Evolutionary conservation across 2,888 invertebrate genomes (phyloP).

Genomic region (Silvanus unidentatus): DNA sequence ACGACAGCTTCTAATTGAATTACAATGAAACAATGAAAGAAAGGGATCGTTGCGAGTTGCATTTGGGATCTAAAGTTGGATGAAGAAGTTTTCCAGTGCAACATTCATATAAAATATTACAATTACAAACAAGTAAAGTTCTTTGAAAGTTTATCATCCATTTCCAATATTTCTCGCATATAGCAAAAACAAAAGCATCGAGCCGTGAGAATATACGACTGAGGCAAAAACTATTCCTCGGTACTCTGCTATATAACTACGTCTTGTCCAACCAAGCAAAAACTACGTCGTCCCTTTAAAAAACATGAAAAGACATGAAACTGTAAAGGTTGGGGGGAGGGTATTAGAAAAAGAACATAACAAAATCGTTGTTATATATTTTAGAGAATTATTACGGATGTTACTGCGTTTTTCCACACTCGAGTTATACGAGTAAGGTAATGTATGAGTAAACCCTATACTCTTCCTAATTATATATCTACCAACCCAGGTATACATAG

Average conservation of each 20-base stretch:
- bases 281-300: slow-evolving; percentile 16
- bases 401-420: too few species aligned
- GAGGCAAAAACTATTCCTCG: slow-evolving; percentile 20
- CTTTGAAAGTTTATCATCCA: slow-evolving; percentile 21
- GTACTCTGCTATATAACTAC: slow-evolving; percentile 27
- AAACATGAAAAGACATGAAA: slow-evolving; percentile 11
- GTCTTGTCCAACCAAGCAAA: slow-evolving; percentile 24
- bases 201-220: slow-evolving; percentile 27
- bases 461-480: too few species aligned
- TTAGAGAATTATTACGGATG: too few species aligned
- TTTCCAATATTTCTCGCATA: slow-evolving; percentile 24
- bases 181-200: slow-evolving; percentile 23
- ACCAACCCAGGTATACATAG: too few species aligned
- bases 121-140: slow-evolving; percentile 15
- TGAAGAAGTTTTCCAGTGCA: neutral
- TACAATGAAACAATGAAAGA: too few species aligned
- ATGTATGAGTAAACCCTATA: too few species aligned
- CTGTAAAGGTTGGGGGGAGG: neutral
- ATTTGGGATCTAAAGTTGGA: neutral
- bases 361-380: neutral
- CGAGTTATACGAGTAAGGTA: too few species aligned
- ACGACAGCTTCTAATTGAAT: too few species aligned
- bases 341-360: neutral
- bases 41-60: too few species aligned
- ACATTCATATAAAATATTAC: neutral